These are phyloP conservation scores for Drosophila maculinotata DNA, from an alignment of 2,888 invertebrate species.

Conservation along the genomic window DNA sequence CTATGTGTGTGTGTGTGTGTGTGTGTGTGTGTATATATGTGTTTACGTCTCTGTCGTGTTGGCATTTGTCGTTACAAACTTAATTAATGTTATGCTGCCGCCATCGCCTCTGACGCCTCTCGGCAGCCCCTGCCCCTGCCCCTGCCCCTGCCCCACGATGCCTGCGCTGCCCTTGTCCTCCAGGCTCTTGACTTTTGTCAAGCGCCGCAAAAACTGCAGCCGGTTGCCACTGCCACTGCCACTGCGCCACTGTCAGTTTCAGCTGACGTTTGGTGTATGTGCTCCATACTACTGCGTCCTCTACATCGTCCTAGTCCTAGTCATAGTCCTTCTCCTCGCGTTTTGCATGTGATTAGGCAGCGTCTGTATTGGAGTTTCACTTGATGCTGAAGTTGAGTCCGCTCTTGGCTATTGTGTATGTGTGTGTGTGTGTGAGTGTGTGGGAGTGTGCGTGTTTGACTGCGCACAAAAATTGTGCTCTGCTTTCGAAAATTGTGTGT, in stretches of 20 bases:
- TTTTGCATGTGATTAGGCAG: slow-evolving; percentile 62
- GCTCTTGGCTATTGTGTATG: slow-evolving; percentile 5
- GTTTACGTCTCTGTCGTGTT: slow-evolving; percentile 71
- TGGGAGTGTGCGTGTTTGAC: slow-evolving; percentile 5
- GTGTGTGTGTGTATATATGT: slow-evolving; percentile 33
- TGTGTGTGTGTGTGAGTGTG: neutral
- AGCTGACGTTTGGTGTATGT: slow-evolving; percentile 78
- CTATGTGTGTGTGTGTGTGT: slow-evolving; percentile 11
- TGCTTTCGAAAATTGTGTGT: slow-evolving; percentile 34
- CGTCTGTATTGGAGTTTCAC: slow-evolving; percentile 45
- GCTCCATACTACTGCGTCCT: neutral
- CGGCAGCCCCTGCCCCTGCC: slow-evolving; percentile 14
- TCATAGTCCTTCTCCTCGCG: slow-evolving; percentile 12
- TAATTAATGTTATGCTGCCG: slow-evolving; percentile 77
- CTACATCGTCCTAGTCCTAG: neutral
- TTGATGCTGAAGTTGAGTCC: slow-evolving; percentile 30
- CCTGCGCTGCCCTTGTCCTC: slow-evolving; percentile 54
- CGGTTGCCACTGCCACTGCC: slow-evolving; percentile 39
- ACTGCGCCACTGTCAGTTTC: slow-evolving; percentile 77
- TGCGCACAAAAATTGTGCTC: slow-evolving; percentile 46
- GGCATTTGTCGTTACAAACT: slow-evolving; percentile 74
- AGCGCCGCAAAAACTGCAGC: slow-evolving; percentile 73
- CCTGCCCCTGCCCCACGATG: slow-evolving; percentile 14
- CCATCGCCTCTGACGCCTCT: slow-evolving; percentile 45
- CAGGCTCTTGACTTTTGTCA: slow-evolving; percentile 77